Evolutionary conservation across 1,140 invertebrate genomes (phyloP).

Genomic region (Lepidurus packardi): DNA sequence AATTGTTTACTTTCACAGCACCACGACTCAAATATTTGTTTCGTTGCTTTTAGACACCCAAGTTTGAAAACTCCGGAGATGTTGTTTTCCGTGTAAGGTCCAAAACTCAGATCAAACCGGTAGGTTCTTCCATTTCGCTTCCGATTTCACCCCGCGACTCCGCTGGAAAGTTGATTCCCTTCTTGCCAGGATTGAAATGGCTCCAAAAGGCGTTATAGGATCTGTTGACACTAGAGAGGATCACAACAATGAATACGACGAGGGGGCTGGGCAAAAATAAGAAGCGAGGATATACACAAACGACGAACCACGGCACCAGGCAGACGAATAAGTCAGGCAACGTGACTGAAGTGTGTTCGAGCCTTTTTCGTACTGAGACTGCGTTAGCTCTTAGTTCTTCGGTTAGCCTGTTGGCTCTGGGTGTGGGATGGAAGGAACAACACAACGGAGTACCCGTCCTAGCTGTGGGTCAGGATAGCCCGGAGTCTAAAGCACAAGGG

Average conservation of each 20-base stretch:
- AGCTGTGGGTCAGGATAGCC: not conserved
- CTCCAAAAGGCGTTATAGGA: not conserved
- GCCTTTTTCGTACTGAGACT: slow-evolving; percentile 13
- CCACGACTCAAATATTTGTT: no score
- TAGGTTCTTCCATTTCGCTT: not conserved
- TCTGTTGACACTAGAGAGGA: not conserved
- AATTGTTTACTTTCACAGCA: no score
- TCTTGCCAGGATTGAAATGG: not conserved
- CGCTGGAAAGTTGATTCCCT: not conserved
- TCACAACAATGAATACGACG: not conserved
- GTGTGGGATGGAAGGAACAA: not conserved
- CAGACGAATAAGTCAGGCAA: not conserved
- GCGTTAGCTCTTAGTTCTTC: not conserved
- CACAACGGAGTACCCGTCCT: not conserved
- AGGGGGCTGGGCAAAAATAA: not conserved
- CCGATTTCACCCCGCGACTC: not conserved
- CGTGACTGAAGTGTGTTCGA: slow-evolving; percentile 16
- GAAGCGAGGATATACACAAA: not conserved
- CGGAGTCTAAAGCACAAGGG: slow-evolving; percentile 2
- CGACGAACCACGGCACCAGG: no score
- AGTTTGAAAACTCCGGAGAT: not conserved
- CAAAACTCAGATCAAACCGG: not conserved
- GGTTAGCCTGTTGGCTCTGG: not conserved
- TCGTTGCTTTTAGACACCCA: no score
- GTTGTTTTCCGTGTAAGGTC: not conserved